phyloP scores from a whole-genome alignment of 2,888 invertebrate genomes.

The Cephus rjabovi region DNA sequence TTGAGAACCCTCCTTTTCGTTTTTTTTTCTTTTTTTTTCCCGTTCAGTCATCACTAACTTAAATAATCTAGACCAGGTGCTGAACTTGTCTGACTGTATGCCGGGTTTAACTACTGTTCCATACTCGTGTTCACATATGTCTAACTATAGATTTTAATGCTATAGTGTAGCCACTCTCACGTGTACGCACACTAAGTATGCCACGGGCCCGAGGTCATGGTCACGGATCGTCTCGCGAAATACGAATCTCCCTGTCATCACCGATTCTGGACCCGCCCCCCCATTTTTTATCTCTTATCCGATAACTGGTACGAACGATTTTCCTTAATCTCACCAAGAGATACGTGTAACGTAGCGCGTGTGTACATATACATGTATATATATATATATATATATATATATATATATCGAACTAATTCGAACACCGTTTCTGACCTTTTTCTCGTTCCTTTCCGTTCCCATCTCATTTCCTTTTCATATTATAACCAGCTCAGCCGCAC shows the following conservation, averaged over 20 bases:
- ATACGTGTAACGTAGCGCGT: not conserved
- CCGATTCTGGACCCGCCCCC: not conserved
- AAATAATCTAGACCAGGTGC: too few species aligned
- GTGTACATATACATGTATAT: too few species aligned
- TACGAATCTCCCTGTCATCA: not conserved
- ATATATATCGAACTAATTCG: not conserved
- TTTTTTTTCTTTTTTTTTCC: not conserved
- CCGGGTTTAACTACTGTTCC: not conserved
- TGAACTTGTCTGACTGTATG: not conserved
- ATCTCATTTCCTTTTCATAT: not conserved
- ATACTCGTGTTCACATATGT: not conserved
- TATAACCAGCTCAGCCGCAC: not conserved
- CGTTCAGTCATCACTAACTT: not conserved
- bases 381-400: too few species aligned
- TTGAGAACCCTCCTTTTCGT: not conserved
- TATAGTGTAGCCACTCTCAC: not conserved
- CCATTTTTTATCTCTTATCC: not conserved
- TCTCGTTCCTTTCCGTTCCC: not conserved
- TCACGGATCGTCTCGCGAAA: constrained; percentile 20
- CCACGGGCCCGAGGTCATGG: constrained; percentile 43
- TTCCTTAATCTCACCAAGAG: not conserved
- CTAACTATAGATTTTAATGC: not conserved
- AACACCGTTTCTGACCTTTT: not conserved
- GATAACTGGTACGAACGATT: not conserved
- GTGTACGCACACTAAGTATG: constrained; percentile 14